Base-by-base conservation (phyloP, 2,888 invertebrate genomes). In the Panzeria rudis region DNA sequence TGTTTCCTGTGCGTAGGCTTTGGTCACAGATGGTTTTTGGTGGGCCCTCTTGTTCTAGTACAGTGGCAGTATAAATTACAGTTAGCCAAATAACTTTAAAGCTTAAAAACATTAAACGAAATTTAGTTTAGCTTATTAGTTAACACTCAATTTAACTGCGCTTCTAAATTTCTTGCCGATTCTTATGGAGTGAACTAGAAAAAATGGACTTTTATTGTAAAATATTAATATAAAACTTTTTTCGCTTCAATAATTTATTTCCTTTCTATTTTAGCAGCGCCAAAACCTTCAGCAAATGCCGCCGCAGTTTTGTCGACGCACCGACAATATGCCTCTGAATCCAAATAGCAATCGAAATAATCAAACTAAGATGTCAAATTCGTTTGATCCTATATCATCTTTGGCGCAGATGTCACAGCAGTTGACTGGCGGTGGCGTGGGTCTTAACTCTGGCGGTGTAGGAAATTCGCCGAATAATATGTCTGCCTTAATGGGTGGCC, bases 351-450 rank as follows among this genome's bases (percentile, higher is more conserved):
- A 89, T 86, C 90, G 92, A 93, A 93, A 92, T 88, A 93, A 92
- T 91, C 95, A 90, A 92, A 94, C 92, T 89, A 95, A 95, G 93
- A 94, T 92, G 91, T 94, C 94, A 90, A 97, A 95, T 90, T 87
- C 86, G 35, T 98, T 98, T 92, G 98, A 98, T 93, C 98, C 98
- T 0, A 98, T 98, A 89, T 97, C 97, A 71, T 98, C 98, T 9
- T 94, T 98, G 89, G 97, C 98, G 76, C 98, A 98, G 93, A 98
- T 98, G 98, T 97, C 97, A 86, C 98, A 98, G 90, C 97, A 97
- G 91, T 93, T 98, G 87, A 97, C 97, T 15, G 97, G 96, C 89
- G 96, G 96, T 91, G 94, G 96, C 91, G 94, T 91, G 1, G 94
- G 94, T 86, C 92, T 93, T 29, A 93, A 93, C 75, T 89, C 92